Conservation (phyloP, 2,113 vertebrate species). For the Poecilia latipinna region DNA sequence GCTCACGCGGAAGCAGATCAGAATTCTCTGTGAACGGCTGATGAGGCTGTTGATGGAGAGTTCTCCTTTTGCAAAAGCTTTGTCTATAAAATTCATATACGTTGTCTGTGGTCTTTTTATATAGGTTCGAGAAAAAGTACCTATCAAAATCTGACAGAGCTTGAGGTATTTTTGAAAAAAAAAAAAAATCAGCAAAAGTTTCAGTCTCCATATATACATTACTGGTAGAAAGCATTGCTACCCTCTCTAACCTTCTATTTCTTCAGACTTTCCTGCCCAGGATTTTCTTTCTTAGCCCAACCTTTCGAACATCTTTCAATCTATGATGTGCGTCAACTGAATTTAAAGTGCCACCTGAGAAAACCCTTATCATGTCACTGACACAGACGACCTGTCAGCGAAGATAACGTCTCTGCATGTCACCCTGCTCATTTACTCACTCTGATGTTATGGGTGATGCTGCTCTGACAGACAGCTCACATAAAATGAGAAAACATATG, state of each 20-base stretch:
- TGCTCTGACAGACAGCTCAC: conserved; percentile 6
- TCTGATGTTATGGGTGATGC: conserved; percentile 12
- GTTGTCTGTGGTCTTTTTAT: too few relatives aligned
- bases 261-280: conserved; percentile 3
- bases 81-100: too few relatives aligned
- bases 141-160: too few relatives aligned
- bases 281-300: conserved; percentile 1
- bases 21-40: too few relatives aligned
- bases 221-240: background rate
- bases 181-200: too few relatives aligned
- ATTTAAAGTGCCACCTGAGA: conserved; percentile 52
- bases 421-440: conserved; percentile 43
- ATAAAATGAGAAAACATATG: background rate
- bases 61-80: too few relatives aligned
- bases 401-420: conserved; percentile 48
- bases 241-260: background rate
- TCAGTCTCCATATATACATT: too few relatives aligned
- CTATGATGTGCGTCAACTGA: conserved; percentile 38
- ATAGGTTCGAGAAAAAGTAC: too few relatives aligned
- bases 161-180: too few relatives aligned
- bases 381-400: conserved; percentile 39
- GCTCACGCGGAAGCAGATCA: too few relatives aligned
- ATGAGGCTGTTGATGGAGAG: too few relatives aligned
- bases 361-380: conserved; percentile 55
- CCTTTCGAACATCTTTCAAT: conserved; percentile 7